Evolutionary conservation across 2,113 vertebrate species (phyloP).

Genomic region (Kryptolebias marmoratus): DNA sequence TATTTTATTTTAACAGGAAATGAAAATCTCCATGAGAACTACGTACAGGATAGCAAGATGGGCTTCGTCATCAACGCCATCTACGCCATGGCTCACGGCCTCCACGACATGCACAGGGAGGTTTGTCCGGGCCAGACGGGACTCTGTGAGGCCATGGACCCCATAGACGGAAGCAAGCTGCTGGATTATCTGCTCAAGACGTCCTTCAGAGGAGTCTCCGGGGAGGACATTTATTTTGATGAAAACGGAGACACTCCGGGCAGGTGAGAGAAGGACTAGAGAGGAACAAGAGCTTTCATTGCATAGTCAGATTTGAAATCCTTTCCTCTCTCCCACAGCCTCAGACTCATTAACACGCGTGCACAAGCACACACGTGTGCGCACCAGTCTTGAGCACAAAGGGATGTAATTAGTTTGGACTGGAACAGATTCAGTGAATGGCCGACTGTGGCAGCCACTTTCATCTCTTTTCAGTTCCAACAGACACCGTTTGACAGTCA

Average conservation of each 20-base stretch:
- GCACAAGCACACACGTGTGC: slow-evolving; percentile 22
- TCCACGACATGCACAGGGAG: slow-evolving; percentile 93
- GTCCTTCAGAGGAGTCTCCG: slow-evolving; percentile 92
- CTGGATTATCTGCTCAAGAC: slow-evolving; percentile 95
- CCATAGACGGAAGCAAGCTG: slow-evolving; percentile 95
- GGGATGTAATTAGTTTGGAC: slow-evolving; percentile 73
- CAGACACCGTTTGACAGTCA: slow-evolving; percentile 63
- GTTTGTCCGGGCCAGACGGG: slow-evolving; percentile 88
- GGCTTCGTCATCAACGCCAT: slow-evolving; percentile 99
- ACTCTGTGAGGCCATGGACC: slow-evolving; percentile 95
- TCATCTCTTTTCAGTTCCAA: slow-evolving; percentile 52
- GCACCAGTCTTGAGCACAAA: slow-evolving; percentile 17
- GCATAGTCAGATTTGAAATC: slow-evolving; percentile 3
- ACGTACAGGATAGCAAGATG: slow-evolving; percentile 99
- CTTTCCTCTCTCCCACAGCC: slow-evolving; percentile 1
- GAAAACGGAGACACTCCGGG: slow-evolving; percentile 97
- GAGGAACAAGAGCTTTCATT: slow-evolving; percentile 10
- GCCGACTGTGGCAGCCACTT: slow-evolving; percentile 55
- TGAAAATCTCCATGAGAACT: slow-evolving; percentile 95
- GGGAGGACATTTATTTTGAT: slow-evolving; percentile 97
- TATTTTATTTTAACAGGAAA: slow-evolving; percentile 80
- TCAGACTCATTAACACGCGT: slow-evolving; percentile 31
- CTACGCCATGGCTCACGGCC: slow-evolving; percentile 96
- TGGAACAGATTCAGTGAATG: slow-evolving; percentile 74
- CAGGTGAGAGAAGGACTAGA: slow-evolving; percentile 81